Percentiles rank a stretch among this genome's conserved stretches.
phyloP scores from a whole-genome alignment of 2,797 vertebrate genomes.

The Poecilia picta region DNA sequence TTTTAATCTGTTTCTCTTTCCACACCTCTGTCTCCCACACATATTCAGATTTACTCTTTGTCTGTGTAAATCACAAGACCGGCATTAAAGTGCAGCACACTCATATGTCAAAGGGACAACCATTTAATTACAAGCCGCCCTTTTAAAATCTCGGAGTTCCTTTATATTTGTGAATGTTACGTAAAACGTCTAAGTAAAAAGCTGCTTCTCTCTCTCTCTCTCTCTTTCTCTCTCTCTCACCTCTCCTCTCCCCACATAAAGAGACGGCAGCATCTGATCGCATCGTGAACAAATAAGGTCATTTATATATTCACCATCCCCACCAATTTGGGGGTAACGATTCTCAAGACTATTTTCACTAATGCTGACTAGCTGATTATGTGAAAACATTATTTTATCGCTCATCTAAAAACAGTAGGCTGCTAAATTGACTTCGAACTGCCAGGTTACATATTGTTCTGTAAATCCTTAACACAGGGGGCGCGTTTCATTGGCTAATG shows the following conservation, averaged over 20 bases:
- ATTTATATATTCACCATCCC: too few relatives aligned
- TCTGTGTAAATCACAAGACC: conserved; percentile 7
- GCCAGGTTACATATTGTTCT: neutral
- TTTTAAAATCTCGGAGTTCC: conserved; percentile 14
- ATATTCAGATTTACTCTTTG: neutral
- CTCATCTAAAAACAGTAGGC: neutral
- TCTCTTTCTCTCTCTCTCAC: neutral
- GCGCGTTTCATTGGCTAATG: too few relatives aligned
- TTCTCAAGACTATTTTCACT: neutral
- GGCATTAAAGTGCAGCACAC: conserved; percentile 5
- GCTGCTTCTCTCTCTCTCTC: neutral
- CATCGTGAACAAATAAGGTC: neutral
- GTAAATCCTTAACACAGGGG: neutral
- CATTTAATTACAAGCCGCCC: conserved; percentile 34
- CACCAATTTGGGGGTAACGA: neutral
- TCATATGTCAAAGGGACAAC: conserved; percentile 44
- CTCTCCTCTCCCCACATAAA: conserved; percentile 8
- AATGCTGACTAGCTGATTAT: neutral
- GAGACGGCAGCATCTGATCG: neutral
- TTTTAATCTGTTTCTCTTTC: conserved; percentile 48
- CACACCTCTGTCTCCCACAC: neutral
- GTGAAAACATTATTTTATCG: neutral
- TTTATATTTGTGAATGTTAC: conserved; percentile 10
- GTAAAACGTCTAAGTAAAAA: conserved; percentile 23
- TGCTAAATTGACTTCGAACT: neutral